Evolutionary conservation across 1,140 invertebrate genomes (phyloP), one percentile per base, ranked within the genome.

Genomic region (Aphis craccivora): DNA sequence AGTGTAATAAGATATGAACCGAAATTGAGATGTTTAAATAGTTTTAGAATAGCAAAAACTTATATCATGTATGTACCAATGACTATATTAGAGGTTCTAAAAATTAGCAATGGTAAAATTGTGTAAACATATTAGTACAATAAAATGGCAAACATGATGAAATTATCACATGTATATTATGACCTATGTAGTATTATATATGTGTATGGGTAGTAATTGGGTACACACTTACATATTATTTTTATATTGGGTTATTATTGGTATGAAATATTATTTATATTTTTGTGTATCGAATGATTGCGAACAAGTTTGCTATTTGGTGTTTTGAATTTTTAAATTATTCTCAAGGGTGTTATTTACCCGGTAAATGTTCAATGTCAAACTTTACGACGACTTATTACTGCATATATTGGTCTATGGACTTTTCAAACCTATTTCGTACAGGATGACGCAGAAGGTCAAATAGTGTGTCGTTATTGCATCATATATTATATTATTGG

Each of bases 321-420:
- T 45, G 45, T 40, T 60, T 67, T 40, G 35, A 90, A 43, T 90
- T 60, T 90, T n/a, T 88, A 88, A 51, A 88, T 60, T 67, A 90
- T 67, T 90, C 89, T 9, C 89, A 43, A 9, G 89, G 37, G 89
- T 40, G 40, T 67, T 40, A 35, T 90, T 53, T 90, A 90, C 55
- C 89, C 89, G 37, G 23, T 90, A 90, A 90, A 90, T 90, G 89
- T 55, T 43, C 89, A 43, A 90, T 55, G 88, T 11, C 51, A 90
- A 90, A 90, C 37, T 88, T 88, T 51, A 88, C 86, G 45, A 88
- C 43, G 86, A 88, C 86, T 88, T 88, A 88, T 88, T 88, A 88
- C 23, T 35, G 7, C 86, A 51, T 88, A 45, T 86, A 51, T 88
- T 87, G 84, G 45, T 25, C 8, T 88, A 51, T 88, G 40, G 86